phyloP scores from a whole-genome alignment of 2,888 invertebrate genomes.

The Pachycephus smyrnensis region DNA sequence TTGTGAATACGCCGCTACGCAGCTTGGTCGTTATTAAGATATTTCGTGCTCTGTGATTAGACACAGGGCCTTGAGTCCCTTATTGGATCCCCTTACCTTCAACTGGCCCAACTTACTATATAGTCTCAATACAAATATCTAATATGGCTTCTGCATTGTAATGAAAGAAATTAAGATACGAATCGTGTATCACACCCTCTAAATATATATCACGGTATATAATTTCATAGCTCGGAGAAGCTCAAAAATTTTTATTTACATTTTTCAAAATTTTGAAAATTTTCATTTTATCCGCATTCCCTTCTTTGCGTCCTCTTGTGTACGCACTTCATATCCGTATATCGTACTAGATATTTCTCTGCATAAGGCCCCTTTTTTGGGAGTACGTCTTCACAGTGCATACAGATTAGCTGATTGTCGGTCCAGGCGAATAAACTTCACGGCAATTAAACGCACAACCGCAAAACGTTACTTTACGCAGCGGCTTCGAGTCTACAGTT shows the following conservation, averaged over 20 bases:
- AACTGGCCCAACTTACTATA: neutral
- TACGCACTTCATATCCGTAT: neutral
- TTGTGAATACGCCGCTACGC: neutral
- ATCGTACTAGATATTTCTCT: neutral
- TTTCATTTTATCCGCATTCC: no score
- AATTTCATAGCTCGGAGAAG: neutral
- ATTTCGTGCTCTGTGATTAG: conserved; percentile 1
- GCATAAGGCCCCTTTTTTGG: neutral
- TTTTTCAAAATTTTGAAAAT: no score
- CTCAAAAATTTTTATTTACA: no score
- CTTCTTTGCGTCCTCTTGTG: no score
- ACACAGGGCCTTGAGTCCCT: neutral
- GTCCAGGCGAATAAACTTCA: neutral
- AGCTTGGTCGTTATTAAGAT: conserved; percentile 1
- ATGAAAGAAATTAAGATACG: neutral
- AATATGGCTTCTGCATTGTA: neutral
- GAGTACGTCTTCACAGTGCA: neutral
- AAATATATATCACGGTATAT: neutral
- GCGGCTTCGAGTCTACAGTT: neutral
- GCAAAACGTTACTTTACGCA: neutral
- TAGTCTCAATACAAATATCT: neutral
- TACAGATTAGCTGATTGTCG: neutral
- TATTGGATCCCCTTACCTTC: neutral
- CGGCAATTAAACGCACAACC: neutral
- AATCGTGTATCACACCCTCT: neutral